Evolutionary conservation across 2,888 invertebrate genomes (phyloP).

Genomic region (Eristalinus sepulchralis): DNA sequence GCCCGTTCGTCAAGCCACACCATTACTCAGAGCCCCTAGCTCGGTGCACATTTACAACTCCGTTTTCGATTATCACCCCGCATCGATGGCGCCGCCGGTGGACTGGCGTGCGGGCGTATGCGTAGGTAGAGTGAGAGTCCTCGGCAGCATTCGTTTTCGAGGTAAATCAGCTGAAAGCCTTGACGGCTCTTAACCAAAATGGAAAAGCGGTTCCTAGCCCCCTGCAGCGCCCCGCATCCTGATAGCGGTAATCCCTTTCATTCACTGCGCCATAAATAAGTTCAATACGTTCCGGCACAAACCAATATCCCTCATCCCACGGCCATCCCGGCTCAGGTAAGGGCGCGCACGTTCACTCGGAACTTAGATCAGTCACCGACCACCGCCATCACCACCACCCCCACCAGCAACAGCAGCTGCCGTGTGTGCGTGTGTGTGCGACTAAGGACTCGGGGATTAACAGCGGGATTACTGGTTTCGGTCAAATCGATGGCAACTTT

Average conservation of each 20-base stretch:
- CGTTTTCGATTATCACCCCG: constrained; percentile 12
- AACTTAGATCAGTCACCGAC: constrained; percentile 22
- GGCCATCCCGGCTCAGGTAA: constrained; percentile 27
- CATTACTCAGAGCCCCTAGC: neutral
- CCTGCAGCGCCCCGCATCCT: neutral
- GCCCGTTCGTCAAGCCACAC: neutral
- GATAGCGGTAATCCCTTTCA: constrained; percentile 57
- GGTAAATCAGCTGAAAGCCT: constrained; percentile 65
- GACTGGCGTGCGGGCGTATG: neutral
- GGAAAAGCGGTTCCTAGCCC: constrained; percentile 25
- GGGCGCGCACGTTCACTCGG: constrained; percentile 7
- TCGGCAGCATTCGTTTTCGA: constrained; percentile 36
- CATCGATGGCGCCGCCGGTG: neutral
- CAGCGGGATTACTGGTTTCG: constrained; percentile 59
- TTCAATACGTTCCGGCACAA: constrained; percentile 53
- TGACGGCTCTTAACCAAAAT: constrained; percentile 60
- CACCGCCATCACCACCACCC: neutral
- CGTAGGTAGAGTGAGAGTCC: neutral
- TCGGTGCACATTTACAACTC: neutral
- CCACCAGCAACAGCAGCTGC: constrained; percentile 9
- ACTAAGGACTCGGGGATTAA: constrained; percentile 58
- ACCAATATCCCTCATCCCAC: constrained; percentile 23
- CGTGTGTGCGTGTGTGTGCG: constrained; percentile 33
- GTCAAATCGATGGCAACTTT: constrained; percentile 45
- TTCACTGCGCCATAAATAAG: constrained; percentile 66